Evolutionary conservation across 2,797 vertebrate genomes (phyloP).

Genomic region (Pseudocheirus occidentalis): DNA sequence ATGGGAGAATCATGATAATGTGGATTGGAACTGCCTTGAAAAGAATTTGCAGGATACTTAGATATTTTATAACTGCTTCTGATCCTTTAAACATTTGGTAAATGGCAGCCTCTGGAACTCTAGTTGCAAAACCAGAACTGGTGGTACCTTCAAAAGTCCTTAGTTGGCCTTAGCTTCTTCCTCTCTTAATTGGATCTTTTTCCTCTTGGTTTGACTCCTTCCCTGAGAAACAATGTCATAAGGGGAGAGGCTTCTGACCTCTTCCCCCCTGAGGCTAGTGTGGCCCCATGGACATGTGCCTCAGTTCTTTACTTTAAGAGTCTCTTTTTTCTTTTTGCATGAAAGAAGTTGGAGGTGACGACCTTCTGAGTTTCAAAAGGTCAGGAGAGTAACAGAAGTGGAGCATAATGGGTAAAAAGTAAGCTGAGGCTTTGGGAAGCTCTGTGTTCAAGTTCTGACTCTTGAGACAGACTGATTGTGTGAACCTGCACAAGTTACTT

Average conservation of each 20-base stretch:
- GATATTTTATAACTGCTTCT: neutral
- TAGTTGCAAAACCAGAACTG: neutral
- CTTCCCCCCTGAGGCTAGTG: neutral
- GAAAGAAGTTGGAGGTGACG: neutral
- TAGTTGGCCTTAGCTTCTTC: neutral
- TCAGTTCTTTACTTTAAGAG: neutral
- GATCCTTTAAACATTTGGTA: neutral
- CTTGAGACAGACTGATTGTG: neutral
- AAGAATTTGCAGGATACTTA: neutral
- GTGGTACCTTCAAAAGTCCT: neutral
- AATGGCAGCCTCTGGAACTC: neutral
- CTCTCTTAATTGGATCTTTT: neutral
- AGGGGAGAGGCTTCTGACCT: neutral
- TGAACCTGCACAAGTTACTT: neutral
- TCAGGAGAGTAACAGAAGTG: neutral
- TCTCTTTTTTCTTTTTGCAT: neutral
- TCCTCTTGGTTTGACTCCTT: neutral
- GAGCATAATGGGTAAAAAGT: neutral
- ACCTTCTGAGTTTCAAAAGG: neutral
- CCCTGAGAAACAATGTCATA: neutral
- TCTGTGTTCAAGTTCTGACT: neutral
- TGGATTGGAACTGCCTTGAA: neutral
- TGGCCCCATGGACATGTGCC: neutral
- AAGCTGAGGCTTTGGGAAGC: no score
- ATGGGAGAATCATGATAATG: neutral